Evolutionary conservation across 30 jellyfish, hydroid and myxozoan species (phyloP).

Genomic region (Catostylus mosaicus): DNA sequence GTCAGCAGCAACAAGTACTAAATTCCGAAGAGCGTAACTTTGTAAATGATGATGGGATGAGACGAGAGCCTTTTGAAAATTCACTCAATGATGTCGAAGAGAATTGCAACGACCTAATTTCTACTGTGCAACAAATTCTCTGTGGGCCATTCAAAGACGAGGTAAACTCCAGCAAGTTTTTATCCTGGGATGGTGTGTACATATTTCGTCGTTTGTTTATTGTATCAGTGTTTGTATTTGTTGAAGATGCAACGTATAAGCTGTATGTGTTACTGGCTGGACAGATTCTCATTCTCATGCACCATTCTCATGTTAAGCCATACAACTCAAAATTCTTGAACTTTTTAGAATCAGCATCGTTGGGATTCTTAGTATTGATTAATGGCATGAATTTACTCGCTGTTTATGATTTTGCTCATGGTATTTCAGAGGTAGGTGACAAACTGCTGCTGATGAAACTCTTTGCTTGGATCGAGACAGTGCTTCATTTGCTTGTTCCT

Average conservation of each 20-base stretch:
- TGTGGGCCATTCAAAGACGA: neutral
- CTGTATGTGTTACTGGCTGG: neutral
- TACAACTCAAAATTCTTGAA: neutral
- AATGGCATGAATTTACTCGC: conserved; percentile 7
- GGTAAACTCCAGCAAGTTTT: neutral
- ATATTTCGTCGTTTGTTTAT: conserved; percentile 7
- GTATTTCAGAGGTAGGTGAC: conserved; percentile 1
- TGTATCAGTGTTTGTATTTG: conserved; percentile 1
- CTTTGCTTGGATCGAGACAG: conserved; percentile 4
- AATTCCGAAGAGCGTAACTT: neutral
- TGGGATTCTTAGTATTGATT: neutral
- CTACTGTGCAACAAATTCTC: neutral
- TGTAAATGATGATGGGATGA: neutral
- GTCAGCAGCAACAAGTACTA: neutral
- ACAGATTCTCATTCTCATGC: neutral
- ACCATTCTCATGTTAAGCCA: conserved; percentile 1
- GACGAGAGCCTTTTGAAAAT: neutral
- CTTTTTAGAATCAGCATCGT: neutral
- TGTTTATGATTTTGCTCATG: conserved; percentile 5
- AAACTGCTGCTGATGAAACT: neutral
- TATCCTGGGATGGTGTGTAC: conserved; percentile 32
- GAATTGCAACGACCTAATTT: neutral
- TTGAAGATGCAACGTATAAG: neutral
- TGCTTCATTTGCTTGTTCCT: neutral
- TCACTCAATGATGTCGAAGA: neutral